A percentile compares a stretch with the other conserved stretches of the same genome.
These are phyloP conservation scores for Fregetta grallaria DNA, from an alignment of 2,113 vertebrate species.

Conservation along the genomic window DNA sequence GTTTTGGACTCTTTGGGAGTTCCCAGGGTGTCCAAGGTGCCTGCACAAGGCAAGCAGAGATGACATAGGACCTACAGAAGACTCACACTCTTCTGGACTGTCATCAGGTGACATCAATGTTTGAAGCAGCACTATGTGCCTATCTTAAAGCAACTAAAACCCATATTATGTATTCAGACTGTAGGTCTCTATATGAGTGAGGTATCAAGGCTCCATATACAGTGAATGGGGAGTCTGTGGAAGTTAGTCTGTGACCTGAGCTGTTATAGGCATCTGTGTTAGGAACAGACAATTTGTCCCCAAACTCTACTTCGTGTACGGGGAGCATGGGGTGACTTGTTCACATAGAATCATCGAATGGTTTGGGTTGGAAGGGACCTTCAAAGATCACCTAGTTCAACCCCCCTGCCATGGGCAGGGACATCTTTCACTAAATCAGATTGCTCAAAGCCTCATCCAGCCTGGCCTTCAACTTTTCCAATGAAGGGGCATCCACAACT, in stretches of 20 bases:
- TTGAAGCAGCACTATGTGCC: rapidly evolving
- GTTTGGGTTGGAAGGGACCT: neutral
- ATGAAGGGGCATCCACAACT: no score
- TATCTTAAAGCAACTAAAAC: neutral
- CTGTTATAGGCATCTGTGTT: neutral
- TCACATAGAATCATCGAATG: rapidly evolving
- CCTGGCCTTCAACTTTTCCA: no score
- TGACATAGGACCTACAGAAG: neutral
- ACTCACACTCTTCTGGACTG: neutral
- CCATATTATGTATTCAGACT: neutral
- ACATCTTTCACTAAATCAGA: no score
- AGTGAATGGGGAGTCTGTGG: rapidly evolving
- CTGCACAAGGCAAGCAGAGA: neutral
- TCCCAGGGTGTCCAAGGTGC: neutral
- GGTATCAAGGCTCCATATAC: neutral
- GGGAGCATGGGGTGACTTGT: rapidly evolving
- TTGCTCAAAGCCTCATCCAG: no score
- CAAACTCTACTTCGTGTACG: neutral
- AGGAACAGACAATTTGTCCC: neutral
- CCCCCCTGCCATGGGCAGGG: no score
- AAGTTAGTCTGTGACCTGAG: neutral
- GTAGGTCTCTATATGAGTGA: neutral
- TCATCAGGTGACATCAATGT: neutral
- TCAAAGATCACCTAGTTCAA: no score
- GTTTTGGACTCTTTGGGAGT: neutral